Evolutionary conservation across 64 coral and sea anemone genomes (phyloP), one percentile per base, ranked within the genome.

Genomic region (Stichodactyla helianthus): DNA sequence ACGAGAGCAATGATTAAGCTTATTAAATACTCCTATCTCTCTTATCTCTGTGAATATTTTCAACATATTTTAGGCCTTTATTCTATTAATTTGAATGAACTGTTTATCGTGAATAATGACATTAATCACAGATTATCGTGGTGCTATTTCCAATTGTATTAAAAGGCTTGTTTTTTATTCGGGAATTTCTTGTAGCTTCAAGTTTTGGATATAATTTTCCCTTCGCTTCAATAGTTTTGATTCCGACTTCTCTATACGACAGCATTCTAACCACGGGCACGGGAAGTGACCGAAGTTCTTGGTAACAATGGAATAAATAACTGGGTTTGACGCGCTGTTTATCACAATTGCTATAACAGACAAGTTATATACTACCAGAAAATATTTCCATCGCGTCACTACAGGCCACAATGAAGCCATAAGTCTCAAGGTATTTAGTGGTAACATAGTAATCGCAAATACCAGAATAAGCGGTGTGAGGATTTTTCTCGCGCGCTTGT

Each of bases 221-320:
- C 22, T 81, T 81, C 78, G 50, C 22, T 81, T 51, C 52, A 81
- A 52, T 53, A 81, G 50, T 18, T 81, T 51, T 54, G 78, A 81
- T 16, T 54, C 50, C 6, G 31, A 28, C 17, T 52, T 22, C 15
- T 52, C 12, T 15, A 22, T 35, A 50, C 19, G 31, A 79, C 27
- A 79, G 20, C 78, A 52, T 52, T 51, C 6, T 12, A 79, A 79
- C 78, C 78, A 81, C 6, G 0, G 17, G 26, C 20, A 54, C 16
- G 78, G 26, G 12, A 18, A 52, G 18, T 5, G 78, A 51, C 82
- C 53, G 56, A 91, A 91, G 53, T 86, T 77, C 5, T 91, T 91
- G 10, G 89, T 74, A 8, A 91, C 89, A 35, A 91, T 52, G 0
- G 85, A 91, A 53, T 91, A 91, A 25, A 91, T 91, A 5, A 91